These are phyloP conservation scores for Pipistrellus kuhlii DNA, from an alignment of 2,797 vertebrate genomes.

Conservation along the genomic window DNA sequence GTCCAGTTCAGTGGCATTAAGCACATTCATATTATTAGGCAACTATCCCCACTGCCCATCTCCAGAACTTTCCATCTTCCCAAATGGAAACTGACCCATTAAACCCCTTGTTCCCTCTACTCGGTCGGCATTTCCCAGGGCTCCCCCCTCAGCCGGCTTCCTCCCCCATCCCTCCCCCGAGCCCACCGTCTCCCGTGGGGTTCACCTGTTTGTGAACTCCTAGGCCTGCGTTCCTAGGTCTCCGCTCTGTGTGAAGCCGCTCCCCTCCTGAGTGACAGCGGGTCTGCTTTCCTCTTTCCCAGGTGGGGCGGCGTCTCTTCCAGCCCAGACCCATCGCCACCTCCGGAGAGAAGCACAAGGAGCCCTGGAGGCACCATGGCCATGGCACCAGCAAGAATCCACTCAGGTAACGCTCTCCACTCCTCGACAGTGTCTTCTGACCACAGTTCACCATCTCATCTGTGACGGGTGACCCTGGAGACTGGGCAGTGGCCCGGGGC, in stretches of 20 bases:
- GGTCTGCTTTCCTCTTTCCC: not conserved
- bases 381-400: rapidly evolving
- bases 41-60: too few species aligned
- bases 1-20: too few species aligned
- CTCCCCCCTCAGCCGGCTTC: not conserved
- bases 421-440: not conserved
- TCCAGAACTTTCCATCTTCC: too few species aligned
- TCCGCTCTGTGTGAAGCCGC: not conserved
- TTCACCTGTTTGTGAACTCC: not conserved
- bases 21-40: too few species aligned
- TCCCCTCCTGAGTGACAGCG: not conserved
- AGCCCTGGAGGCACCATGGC: not conserved
- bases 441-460: rapidly evolving
- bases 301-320: not conserved
- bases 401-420: not conserved
- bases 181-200: rapidly evolving
- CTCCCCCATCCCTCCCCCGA: too few species aligned
- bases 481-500: not conserved
- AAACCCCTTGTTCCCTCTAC: not conserved
- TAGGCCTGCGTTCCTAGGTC: not conserved
- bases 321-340: not conserved
- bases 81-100: too few species aligned
- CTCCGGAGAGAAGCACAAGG: not conserved
- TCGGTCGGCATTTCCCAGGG: not conserved
- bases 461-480: rapidly evolving